phyloP scores from a whole-genome alignment of 2,888 invertebrate species.

The Fissipunctia ypsillon region DNA sequence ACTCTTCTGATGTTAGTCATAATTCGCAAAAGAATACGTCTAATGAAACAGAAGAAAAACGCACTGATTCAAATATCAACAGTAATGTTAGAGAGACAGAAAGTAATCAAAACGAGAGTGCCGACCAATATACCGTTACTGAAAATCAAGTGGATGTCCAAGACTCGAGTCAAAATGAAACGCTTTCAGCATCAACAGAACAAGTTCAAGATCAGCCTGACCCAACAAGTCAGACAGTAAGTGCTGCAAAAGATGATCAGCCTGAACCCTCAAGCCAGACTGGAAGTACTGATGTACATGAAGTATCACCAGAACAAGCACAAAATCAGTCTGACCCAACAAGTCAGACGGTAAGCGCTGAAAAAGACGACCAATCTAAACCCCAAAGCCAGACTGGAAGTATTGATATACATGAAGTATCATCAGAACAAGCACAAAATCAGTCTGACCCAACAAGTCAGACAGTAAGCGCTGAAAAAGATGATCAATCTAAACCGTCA shows the following conservation, averaged over 20 bases:
- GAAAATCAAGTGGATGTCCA: slow-evolving; percentile 2
- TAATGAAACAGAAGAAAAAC: slow-evolving; percentile 8
- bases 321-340: neutral
- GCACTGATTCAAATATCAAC: neutral
- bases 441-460: neutral
- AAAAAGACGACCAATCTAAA: neutral
- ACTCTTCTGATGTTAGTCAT: neutral
- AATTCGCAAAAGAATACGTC: neutral
- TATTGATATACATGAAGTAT: neutral
- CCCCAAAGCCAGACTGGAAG: neutral
- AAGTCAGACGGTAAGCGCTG: neutral
- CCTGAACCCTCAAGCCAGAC: neutral
- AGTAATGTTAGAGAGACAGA: neutral
- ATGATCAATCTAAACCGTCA: neutral
- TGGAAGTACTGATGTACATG: neutral
- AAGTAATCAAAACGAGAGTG: neutral
- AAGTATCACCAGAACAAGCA: neutral
- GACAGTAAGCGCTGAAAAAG: neutral
- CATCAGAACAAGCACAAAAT: neutral
- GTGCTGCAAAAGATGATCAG: neutral
- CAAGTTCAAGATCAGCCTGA: neutral
- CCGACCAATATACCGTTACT: neutral
- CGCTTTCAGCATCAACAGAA: slow-evolving; percentile 10
- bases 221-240: neutral
- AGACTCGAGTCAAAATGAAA: slow-evolving; percentile 2